Evolutionary conservation across 2,888 invertebrate genomes (phyloP).

Genomic region (Tetheella fluctuosa): DNA sequence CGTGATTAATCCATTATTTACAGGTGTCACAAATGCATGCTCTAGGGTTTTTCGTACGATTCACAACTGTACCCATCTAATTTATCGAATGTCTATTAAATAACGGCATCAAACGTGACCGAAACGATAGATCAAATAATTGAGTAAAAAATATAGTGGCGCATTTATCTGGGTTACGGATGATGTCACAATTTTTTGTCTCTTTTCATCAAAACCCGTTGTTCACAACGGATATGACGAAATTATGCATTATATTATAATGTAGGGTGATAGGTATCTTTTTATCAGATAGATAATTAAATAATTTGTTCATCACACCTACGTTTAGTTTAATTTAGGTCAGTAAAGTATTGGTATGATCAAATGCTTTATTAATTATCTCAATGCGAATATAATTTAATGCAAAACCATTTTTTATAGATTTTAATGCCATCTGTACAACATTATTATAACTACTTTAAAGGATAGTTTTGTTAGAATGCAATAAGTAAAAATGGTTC

Average conservation of each 20-base stretch:
- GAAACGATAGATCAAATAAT: constrained; percentile 3
- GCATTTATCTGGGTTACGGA: background rate
- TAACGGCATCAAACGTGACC: constrained; percentile 3
- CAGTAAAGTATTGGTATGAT: background rate
- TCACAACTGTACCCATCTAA: background rate
- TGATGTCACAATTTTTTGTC: constrained; percentile 2
- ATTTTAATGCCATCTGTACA: background rate
- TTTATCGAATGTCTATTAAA: constrained; percentile 5
- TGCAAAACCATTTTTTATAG: background rate
- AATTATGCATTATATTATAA: constrained; percentile 17
- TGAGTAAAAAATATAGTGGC: background rate
- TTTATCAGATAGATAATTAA: background rate
- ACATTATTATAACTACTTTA: background rate
- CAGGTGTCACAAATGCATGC: too few relatives aligned
- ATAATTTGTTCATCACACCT: background rate
- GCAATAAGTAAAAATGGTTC: background rate
- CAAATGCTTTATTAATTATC: background rate
- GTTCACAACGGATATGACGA: constrained; percentile 50
- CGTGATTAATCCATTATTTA: too few relatives aligned
- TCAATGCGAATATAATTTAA: background rate
- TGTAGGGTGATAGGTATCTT: constrained; percentile 18
- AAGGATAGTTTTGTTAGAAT: background rate
- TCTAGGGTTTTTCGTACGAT: background rate
- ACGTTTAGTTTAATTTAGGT: background rate
- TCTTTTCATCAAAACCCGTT: constrained; percentile 27